A percentile compares a stretch with the other conserved stretches of the same genome.
phyloP scores from a whole-genome alignment of 1,140 invertebrate genomes.

The Drosophila santomea region DNA sequence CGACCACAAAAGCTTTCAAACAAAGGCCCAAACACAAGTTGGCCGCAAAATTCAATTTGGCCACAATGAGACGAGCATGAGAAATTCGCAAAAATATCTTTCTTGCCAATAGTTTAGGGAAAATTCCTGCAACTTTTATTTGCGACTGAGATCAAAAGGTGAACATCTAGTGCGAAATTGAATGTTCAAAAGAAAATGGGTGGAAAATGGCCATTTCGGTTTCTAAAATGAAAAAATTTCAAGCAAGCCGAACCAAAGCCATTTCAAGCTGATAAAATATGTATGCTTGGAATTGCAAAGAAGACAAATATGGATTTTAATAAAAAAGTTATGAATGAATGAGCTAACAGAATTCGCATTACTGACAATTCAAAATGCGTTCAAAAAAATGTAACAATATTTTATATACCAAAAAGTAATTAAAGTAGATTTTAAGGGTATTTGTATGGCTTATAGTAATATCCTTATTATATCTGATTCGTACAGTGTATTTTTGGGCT shows the following conservation, averaged over 20 bases:
- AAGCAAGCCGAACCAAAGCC: conserved; percentile 7
- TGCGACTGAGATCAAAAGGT: conserved; percentile 41
- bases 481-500: neutral
- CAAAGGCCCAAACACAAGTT: conserved; percentile 31
- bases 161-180: conserved; percentile 31
- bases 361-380: too few species aligned
- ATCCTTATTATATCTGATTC: neutral
- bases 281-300: neutral
- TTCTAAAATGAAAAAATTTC: conserved; percentile 39
- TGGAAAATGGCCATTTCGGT: conserved; percentile 19
- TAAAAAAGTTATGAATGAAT: neutral
- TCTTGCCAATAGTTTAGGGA: conserved; percentile 41
- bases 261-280: conserved; percentile 45
- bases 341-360: too few species aligned
- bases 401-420: too few species aligned
- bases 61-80: conserved; percentile 34
- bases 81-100: conserved; percentile 41
- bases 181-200: conserved; percentile 33
- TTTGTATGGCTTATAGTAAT: too few species aligned
- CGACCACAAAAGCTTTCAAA: conserved; percentile 54
- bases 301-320: neutral
- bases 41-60: conserved; percentile 48
- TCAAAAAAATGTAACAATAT: too few species aligned
- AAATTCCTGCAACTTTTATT: conserved; percentile 45
- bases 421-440: too few species aligned